Conservation (phyloP, 2,113 vertebrate species). For the Syngnathus scovelli region DNA sequence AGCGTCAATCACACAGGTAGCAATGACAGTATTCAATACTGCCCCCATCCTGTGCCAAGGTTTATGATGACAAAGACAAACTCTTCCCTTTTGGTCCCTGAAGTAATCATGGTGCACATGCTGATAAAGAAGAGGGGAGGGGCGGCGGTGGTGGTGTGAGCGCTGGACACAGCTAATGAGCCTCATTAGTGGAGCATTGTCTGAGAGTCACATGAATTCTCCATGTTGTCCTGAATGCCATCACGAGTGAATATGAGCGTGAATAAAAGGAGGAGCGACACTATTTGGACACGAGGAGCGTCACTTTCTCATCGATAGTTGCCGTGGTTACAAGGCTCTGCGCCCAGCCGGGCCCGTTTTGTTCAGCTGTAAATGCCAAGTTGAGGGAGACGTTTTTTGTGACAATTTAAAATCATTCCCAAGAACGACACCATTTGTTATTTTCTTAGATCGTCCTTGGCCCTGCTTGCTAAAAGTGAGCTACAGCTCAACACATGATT, state of each 20-base stretch:
- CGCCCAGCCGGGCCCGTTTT: too few relatives aligned
- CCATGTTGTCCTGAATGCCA: background rate
- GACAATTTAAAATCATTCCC: too few relatives aligned
- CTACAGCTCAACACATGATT: too few relatives aligned
- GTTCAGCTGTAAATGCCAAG: background rate
- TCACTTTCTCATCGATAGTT: background rate
- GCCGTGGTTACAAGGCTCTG: background rate
- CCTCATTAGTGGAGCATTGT: background rate
- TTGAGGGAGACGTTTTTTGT: background rate
- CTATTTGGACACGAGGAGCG: background rate
- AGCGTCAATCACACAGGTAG: conserved; percentile 51
- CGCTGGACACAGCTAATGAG: background rate
- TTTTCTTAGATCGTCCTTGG: too few relatives aligned
- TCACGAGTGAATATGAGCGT: background rate
- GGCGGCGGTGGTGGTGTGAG: background rate
- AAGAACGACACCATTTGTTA: too few relatives aligned
- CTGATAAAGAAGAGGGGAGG: background rate
- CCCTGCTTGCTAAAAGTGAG: too few relatives aligned
- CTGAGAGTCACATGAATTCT: background rate
- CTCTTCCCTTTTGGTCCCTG: conserved; percentile 5
- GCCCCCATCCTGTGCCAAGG: background rate
- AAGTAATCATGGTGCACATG: conserved; percentile 12
- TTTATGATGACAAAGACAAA: conserved; percentile 12
- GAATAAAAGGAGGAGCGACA: background rate
- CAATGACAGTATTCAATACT: conserved; percentile 42